phyloP scores from a whole-genome alignment of 2,888 invertebrate species.

The Branchellion lobata region DNA sequence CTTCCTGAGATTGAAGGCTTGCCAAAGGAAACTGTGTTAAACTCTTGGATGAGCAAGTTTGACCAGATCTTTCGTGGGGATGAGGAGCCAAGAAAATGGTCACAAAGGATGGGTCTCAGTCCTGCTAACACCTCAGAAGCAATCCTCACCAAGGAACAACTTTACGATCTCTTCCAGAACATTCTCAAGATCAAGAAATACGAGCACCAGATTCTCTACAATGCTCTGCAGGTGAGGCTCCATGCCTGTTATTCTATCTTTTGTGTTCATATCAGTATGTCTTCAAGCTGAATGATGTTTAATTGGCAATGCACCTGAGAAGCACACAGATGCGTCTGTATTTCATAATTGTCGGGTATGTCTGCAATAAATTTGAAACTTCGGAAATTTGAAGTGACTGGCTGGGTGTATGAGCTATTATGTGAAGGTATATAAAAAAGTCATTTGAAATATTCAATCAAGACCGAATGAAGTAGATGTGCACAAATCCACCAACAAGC shows the following conservation, averaged over 20 bases:
- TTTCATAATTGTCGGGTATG: no score
- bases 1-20: conserved; percentile 98
- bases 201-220: conserved; percentile 97
- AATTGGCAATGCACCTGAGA: no score
- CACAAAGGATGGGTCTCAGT: conserved; percentile 67
- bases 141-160: conserved; percentile 95
- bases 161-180: conserved; percentile 99
- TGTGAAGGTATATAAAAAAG: no score
- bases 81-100: conserved; percentile 64
- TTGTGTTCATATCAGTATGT: not conserved
- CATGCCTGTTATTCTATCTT: not conserved
- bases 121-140: conserved; percentile 69
- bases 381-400: no score
- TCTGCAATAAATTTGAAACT: no score
- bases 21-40: conserved; percentile 96
- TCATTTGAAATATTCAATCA: no score
- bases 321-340: no score
- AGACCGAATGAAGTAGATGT: no score
- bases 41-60: conserved; percentile 97
- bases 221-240: conserved; percentile 80
- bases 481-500: no score
- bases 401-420: no score
- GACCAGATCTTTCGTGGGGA: conserved; percentile 84
- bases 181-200: conserved; percentile 97
- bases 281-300: no score